Conservation (phyloP, 2,888 invertebrate species). For the Drosophila picticornis region DNA sequence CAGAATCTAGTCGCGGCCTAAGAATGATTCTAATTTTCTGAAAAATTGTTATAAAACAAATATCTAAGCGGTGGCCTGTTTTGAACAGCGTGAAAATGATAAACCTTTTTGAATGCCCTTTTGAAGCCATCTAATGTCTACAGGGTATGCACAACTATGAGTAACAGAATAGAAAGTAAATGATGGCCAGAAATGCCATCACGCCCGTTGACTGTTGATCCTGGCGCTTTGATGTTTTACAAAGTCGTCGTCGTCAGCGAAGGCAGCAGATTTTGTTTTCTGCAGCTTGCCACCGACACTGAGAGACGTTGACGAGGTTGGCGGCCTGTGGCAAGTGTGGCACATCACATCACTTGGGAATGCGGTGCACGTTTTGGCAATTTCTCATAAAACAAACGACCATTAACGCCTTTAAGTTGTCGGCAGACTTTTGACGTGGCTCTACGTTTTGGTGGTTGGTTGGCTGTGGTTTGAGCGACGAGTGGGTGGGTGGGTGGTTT, state of each 20-base stretch:
- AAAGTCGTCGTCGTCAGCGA: constrained; percentile 49
- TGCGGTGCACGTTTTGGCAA: constrained; percentile 84
- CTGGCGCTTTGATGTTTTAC: constrained; percentile 78
- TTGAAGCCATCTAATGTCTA: background rate
- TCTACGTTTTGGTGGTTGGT: constrained; percentile 6
- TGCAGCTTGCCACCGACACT: constrained; percentile 38
- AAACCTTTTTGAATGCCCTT: background rate
- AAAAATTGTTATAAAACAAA: background rate
- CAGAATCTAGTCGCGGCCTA: background rate
- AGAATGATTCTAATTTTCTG: background rate
- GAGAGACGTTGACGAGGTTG: constrained; percentile 47
- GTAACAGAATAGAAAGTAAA: background rate
- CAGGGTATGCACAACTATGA: constrained; percentile 12
- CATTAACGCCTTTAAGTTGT: constrained; percentile 83
- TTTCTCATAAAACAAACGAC: constrained; percentile 85
- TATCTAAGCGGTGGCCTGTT: background rate
- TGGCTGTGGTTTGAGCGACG: background rate
- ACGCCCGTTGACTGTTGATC: constrained; percentile 81
- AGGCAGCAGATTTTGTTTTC: constrained; percentile 50
- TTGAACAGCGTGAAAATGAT: background rate
- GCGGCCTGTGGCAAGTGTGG: constrained; percentile 28
- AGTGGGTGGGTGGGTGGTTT: background rate
- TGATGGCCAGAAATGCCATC: constrained; percentile 39
- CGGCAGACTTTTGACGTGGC: constrained; percentile 72
- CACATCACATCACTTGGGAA: constrained; percentile 47